Conservation (phyloP, 1,140 invertebrate genomes). For the Thaumatotibia leucotreta region DNA sequence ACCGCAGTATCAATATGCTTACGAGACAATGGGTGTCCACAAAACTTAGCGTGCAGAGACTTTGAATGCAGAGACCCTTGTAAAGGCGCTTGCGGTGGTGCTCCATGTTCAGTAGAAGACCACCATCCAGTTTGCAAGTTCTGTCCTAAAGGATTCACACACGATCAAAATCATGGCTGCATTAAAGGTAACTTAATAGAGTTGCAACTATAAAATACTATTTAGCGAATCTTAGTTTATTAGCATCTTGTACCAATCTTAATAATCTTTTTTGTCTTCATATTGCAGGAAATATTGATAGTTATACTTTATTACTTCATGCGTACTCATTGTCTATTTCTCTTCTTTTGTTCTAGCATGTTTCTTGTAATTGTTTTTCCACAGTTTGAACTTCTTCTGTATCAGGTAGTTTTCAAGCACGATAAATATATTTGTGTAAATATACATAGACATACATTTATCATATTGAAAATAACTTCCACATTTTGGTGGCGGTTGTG, state of each 20-base stretch:
- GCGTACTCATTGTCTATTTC: constrained; percentile 62
- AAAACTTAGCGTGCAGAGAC: constrained; percentile 89
- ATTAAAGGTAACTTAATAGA: constrained; percentile 89
- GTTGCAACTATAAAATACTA: constrained; percentile 35
- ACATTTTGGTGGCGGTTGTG: constrained; percentile 51
- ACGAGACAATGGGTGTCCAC: constrained; percentile 90
- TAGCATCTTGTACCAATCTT: constrained; percentile 61
- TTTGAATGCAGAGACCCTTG: constrained; percentile 95
- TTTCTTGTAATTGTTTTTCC: constrained; percentile 54
- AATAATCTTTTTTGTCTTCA: constrained; percentile 76
- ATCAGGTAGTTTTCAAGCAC: constrained; percentile 64
- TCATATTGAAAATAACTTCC: constrained; percentile 33
- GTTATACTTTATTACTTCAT: constrained; percentile 71
- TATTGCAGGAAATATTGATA: constrained; percentile 75
- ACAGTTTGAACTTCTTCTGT: constrained; percentile 64
- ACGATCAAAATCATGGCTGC: constrained; percentile 93
- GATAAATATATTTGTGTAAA: constrained; percentile 53
- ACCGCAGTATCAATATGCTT: constrained; percentile 92
- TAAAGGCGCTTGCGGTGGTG: constrained; percentile 87
- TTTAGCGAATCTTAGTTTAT: constrained; percentile 50
- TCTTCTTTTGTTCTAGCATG: constrained; percentile 65
- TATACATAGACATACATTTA: constrained; percentile 39
- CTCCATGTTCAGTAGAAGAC: constrained; percentile 93
- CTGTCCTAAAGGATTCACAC: constrained; percentile 92
- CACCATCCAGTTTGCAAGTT: constrained; percentile 96